Base-by-base conservation (phyloP, 2,888 invertebrate species). In the Melipona bicolor region DNA sequence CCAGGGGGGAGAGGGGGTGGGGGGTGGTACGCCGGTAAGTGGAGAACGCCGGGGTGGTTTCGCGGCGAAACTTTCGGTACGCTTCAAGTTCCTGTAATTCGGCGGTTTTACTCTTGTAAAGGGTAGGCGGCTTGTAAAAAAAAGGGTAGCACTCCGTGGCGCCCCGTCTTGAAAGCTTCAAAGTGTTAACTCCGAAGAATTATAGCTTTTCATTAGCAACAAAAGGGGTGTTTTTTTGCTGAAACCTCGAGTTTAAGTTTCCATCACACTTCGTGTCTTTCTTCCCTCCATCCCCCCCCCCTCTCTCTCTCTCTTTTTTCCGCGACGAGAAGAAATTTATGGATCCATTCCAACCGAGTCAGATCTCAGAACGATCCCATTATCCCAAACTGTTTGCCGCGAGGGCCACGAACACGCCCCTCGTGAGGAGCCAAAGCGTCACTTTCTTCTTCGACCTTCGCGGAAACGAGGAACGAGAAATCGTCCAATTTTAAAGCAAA, bases 71-170 rank as follows among this genome's bases (percentile, higher is more conserved):
- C 72, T 61, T 61, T 62, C 74, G 36, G 43, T 32, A 36, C 62
- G 50, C 65, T 65, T 74, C 54, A 36, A 50, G 32, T 73, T 73
- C 36, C 64, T 74, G 36, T 65, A 74, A 65, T 74, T 74, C 36
- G 17, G 24, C 54, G 43, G 64, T 74, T 74, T 27, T 43, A 49
- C 64, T 74, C 52, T 24, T 36, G 32, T 36, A 24, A n/a, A 9
- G 24, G 24, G 24, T 24, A 43, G 27, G 27, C 32, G 36, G n/a
- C 15, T 27, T 32, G 11, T 9, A 32, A 64, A 64, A 56, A 21
- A 21, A 21, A 27, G 3, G 4, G 32, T 32, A 32, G 32, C 32
- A 3, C 27, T 27, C 27, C 56, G 21, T 17, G 13, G 54, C 21
- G 54, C 32, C 15, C 1, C 32, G 54, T 36, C 21, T 49, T 6